Evolutionary conservation across 2,888 invertebrate species (phyloP).

Genomic region (Parnassius orleans): DNA sequence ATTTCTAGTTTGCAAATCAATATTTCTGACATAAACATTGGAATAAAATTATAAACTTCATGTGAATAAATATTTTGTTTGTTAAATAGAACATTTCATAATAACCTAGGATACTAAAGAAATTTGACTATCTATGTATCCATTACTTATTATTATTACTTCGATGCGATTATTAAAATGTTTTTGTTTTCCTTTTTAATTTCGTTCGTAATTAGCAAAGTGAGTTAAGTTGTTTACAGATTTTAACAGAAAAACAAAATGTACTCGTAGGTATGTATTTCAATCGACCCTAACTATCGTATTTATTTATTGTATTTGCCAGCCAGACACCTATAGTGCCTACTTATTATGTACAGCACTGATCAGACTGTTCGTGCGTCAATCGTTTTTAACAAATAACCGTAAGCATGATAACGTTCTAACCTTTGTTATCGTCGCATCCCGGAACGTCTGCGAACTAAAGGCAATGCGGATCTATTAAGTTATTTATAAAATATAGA

Average conservation of each 20-base stretch:
- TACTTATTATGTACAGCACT: slow-evolving; percentile 34
- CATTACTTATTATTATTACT: no score
- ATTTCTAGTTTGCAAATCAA: no score
- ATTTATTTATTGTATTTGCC: slow-evolving; percentile 19
- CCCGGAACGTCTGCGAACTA: slow-evolving; percentile 76
- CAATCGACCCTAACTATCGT: slow-evolving; percentile 18
- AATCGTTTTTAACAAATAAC: slow-evolving; percentile 74
- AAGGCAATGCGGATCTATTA: slow-evolving; percentile 56
- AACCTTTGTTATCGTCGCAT: slow-evolving; percentile 73
- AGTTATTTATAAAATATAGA: slow-evolving; percentile 38
- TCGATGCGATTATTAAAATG: no score
- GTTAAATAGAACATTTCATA: no score
- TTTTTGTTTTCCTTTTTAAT: neutral
- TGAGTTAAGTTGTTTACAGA: slow-evolving; percentile 8
- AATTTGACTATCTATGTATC: no score
- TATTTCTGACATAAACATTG: no score
- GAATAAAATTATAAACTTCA: no score
- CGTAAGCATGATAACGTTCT: slow-evolving; percentile 61
- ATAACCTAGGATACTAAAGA: no score
- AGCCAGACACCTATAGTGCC: slow-evolving; percentile 4
- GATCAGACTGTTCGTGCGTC: slow-evolving; percentile 73
- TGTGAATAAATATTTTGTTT: no score
- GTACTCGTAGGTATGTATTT: neutral
- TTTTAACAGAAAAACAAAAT: neutral
- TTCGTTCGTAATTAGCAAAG: neutral